A percentile compares a stretch with the other conserved stretches of the same genome.
These are phyloP conservation scores for Fundulus diaphanus DNA, from an alignment of 2,797 vertebrate genomes.

Conservation along the genomic window DNA sequence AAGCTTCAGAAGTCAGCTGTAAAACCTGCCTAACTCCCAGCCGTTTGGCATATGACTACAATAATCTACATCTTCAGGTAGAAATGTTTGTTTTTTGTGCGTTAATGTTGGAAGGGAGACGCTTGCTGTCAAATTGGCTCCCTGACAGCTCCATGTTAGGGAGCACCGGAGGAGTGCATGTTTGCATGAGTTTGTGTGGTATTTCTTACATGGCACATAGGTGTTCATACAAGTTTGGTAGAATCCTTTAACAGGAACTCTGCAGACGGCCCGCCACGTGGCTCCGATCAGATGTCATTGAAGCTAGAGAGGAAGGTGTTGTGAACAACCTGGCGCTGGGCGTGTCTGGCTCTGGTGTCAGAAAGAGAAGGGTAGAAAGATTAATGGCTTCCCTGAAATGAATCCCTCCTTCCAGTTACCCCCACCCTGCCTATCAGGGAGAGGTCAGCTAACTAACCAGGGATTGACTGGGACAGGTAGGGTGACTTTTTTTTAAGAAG, in stretches of 20 bases:
- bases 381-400: slow-evolving; percentile 76
- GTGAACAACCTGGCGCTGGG: slow-evolving; percentile 55
- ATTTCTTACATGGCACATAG: slow-evolving; percentile 26
- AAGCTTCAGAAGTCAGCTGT: slow-evolving; percentile 62
- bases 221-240: slow-evolving; percentile 49
- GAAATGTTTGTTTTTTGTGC: slow-evolving; percentile 55
- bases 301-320: slow-evolving; percentile 60
- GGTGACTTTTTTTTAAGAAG: slow-evolving; percentile 58
- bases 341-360: slow-evolving; percentile 77
- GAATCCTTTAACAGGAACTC: slow-evolving; percentile 50
- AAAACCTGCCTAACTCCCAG: slow-evolving; percentile 62
- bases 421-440: slow-evolving; percentile 52
- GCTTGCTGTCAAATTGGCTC: slow-evolving; percentile 67
- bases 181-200: slow-evolving; percentile 30
- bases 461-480: slow-evolving; percentile 70
- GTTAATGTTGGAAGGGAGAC: slow-evolving; percentile 46
- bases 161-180: slow-evolving; percentile 44
- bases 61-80: slow-evolving; percentile 74
- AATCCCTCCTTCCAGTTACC: slow-evolving; percentile 62
- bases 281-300: slow-evolving; percentile 76
- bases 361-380: slow-evolving; percentile 78
- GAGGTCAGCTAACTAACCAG: slow-evolving; percentile 51
- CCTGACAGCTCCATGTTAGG: slow-evolving; percentile 75
- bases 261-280: slow-evolving; percentile 45
- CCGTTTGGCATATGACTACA: slow-evolving; percentile 77